These are phyloP conservation scores for Auanema freiburgensis DNA, from an alignment of 2,888 invertebrate genomes.

Conservation along the genomic window DNA sequence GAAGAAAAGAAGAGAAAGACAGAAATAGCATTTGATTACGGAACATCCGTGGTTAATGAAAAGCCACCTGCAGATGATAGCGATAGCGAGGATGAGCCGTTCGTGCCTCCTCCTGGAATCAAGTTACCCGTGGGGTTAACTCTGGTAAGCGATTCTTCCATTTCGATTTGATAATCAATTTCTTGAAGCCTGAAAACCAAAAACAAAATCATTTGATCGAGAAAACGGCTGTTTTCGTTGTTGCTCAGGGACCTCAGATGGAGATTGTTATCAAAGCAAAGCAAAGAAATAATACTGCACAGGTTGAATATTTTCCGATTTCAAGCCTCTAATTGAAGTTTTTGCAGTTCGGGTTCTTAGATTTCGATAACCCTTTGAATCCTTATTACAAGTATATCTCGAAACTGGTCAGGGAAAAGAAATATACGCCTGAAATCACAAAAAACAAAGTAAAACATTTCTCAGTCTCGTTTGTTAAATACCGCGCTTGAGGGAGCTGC, in stretches of 20 bases:
- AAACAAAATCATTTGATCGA: conserved; percentile 77
- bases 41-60: conserved; percentile 4
- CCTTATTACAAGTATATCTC: conserved; percentile 81
- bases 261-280: conserved; percentile 97
- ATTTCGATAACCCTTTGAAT: conserved; percentile 81
- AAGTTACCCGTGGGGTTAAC: conserved; percentile 77
- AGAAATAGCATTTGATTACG: conserved; percentile 64
- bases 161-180: neutral
- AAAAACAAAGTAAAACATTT: conserved; percentile 20
- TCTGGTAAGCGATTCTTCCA: conserved; percentile 62
- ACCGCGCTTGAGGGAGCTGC: neutral
- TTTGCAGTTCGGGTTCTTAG: conserved; percentile 84
- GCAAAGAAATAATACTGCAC: conserved; percentile 71
- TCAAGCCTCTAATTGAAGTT: neutral
- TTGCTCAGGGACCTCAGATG: conserved; percentile 82
- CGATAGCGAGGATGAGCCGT: conserved; percentile 71
- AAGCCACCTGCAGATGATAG: conserved; percentile 17
- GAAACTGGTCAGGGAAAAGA: conserved; percentile 65
- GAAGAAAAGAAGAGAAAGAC: conserved; percentile 71
- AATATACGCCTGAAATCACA: conserved; percentile 60
- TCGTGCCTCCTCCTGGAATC: conserved; percentile 75
- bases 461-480: too few relatives aligned
- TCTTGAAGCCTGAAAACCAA: conserved; percentile 49
- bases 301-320: conserved; percentile 16
- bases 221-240: conserved; percentile 75